These are phyloP conservation scores for Phallusia fumigata DNA, from an alignment of 23 tunicate species.

Conservation along the genomic window DNA sequence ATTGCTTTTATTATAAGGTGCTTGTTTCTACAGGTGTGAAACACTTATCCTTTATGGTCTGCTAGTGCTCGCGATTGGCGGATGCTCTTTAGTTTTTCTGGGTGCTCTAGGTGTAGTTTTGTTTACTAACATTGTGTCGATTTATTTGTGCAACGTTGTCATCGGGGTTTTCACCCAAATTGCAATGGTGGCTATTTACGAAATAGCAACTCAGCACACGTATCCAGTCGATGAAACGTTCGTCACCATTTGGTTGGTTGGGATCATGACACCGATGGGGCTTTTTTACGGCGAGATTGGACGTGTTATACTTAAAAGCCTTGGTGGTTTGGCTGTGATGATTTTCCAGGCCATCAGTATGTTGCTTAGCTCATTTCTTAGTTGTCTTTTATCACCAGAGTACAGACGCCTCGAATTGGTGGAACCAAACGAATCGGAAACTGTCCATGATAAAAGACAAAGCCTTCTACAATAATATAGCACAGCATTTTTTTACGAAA, in stretches of 20 bases:
- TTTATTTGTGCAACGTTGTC: neutral
- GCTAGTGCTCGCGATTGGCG: neutral
- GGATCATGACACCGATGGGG: neutral
- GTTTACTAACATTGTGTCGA: neutral
- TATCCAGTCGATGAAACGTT: slow-evolving; percentile 15
- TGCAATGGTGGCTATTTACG: slow-evolving; percentile 4
- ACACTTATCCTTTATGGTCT: too few species aligned
- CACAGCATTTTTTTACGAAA: too few species aligned
- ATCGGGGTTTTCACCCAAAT: neutral
- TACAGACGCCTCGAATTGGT: too few species aligned
- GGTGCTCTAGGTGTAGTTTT: neutral
- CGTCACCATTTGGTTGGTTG: slow-evolving; percentile 6
- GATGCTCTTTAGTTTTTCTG: neutral
- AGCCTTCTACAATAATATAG: neutral
- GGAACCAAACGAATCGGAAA: neutral
- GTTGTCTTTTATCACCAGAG: neutral
- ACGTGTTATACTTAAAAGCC: neutral
- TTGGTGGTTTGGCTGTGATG: slow-evolving; percentile 9
- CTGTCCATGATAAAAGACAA: neutral
- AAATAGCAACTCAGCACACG: neutral
- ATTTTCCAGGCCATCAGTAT: neutral
- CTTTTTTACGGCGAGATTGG: neutral
- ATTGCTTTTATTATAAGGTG: too few species aligned
- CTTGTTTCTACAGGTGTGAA: too few species aligned
- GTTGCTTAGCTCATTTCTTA: neutral